phyloP scores from a whole-genome alignment of 2,797 vertebrate genomes.

The Propithecus perrieri region DNA sequence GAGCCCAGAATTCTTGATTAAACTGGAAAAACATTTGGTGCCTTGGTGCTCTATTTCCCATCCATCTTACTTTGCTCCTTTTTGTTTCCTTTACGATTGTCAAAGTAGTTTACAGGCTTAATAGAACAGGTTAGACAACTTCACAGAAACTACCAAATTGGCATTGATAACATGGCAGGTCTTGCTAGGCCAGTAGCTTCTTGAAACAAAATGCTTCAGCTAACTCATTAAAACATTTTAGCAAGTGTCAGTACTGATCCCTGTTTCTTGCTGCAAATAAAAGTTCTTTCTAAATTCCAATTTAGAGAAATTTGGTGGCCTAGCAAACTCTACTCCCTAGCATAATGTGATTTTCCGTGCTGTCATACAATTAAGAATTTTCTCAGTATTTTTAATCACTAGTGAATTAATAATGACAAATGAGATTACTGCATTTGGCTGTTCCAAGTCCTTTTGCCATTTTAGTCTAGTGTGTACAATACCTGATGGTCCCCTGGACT shows the following conservation, averaged over 20 bases:
- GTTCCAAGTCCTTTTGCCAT: conserved; percentile 30
- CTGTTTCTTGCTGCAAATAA: neutral
- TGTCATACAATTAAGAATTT: conserved; percentile 22
- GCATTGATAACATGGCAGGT: neutral
- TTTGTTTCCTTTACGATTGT: neutral
- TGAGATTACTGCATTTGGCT: conserved; percentile 13
- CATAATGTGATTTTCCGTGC: conserved; percentile 50
- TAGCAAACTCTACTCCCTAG: neutral
- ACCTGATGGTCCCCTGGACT: neutral
- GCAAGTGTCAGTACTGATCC: conserved; percentile 16
- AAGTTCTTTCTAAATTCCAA: conserved; percentile 42
- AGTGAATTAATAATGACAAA: conserved; percentile 33
- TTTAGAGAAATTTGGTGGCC: neutral
- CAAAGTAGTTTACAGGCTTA: neutral
- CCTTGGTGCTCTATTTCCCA: neutral
- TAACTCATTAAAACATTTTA: conserved; percentile 54
- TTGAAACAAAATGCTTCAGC: conserved; percentile 12
- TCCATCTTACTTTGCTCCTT: neutral
- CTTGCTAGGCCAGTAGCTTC: conserved; percentile 16
- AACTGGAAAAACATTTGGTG: neutral
- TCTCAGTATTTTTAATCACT: neutral
- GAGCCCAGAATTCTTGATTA: neutral
- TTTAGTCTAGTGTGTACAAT: conserved; percentile 20
- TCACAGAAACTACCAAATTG: neutral
- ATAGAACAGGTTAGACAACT: conserved; percentile 31